Base-by-base conservation (phyloP, 2,888 invertebrate genomes). In the Xestia sexstrigata region DNA sequence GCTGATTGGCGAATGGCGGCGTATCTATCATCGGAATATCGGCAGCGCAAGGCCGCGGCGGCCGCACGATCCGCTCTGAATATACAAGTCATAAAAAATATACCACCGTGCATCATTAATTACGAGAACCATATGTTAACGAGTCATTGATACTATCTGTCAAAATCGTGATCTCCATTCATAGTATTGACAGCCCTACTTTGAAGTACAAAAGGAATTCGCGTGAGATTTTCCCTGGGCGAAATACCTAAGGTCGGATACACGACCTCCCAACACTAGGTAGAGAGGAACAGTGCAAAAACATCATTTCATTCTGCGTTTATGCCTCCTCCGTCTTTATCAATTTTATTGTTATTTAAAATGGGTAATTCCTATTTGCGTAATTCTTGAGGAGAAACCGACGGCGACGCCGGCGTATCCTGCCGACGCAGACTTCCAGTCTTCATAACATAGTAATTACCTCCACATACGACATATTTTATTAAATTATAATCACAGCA, bases 1-100 rank as follows among this genome's bases (percentile, higher is more conserved):
- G 85, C 80, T 90, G 90, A 90, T 89, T 91, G 90, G 89, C 87
- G 87, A 90, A 90, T 87, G 89, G 87, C 89, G 78, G 79, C 83
- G 83, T 87, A 88, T 89, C 89, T 89, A 84, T 87, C 87, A 89
- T 88, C 89, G 84, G 86, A 90, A 88, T 87, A 91, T 90, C 91
- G 89, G 90, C 80, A 76, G 63, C 74, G 79, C 87, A 88, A 88
- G 90, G 91, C 89, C 90, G 89, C 88, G 76, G 90, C 69, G 89
- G 52, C 47, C 63, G 89, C 90, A 90, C 91, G 89, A 87, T 89
- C 87, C 90, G 90, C 89, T 87, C 90, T 92, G 91, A 93, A 94
- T 94, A 91, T 90, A 90, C 89, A 93, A 93, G 85, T 89, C 74
- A 79, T 81, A 84, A 85, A 82, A 81, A 85, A 85, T 83, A 77